Percentiles rank a stretch among this genome's conserved stretches.
phyloP scores from a whole-genome alignment of 92 coral and sea anemone genomes.

The Parazoanthus darwini region DNA sequence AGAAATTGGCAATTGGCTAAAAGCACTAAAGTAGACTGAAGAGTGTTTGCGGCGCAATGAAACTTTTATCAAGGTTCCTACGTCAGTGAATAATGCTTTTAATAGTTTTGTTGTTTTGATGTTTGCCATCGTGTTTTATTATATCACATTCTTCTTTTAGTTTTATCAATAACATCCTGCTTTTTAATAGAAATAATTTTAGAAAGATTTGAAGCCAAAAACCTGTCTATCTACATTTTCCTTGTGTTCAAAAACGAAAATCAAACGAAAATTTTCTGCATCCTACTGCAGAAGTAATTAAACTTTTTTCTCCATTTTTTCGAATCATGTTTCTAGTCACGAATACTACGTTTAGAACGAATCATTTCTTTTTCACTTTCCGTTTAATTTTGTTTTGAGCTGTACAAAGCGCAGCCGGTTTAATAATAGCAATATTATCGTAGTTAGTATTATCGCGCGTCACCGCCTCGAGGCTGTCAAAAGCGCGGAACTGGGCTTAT shows the following conservation, averaged over 20 bases:
- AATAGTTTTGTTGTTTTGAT: neutral
- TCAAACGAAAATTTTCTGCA: neutral
- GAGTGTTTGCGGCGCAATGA: neutral
- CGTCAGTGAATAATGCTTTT: neutral
- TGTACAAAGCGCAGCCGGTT: neutral
- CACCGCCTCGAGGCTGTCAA: neutral
- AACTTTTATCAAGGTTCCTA: neutral
- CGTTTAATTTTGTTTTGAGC: neutral
- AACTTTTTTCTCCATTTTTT: neutral
- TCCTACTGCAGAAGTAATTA: neutral
- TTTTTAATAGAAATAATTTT: neutral
- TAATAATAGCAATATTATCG: neutral
- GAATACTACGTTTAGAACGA: neutral
- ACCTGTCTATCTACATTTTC: neutral
- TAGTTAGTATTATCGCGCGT: neutral
- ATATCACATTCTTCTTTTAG: neutral
- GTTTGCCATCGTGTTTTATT: neutral
- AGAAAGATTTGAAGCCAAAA: neutral
- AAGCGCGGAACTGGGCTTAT: neutral
- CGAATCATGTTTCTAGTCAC: neutral
- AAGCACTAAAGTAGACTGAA: neutral
- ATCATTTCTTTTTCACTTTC: neutral
- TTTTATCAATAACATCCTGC: conserved; percentile 11
- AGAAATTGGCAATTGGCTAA: neutral
- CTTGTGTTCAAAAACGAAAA: neutral